Base-by-base conservation (phyloP, 2,888 invertebrate species). In the Spodoptera exigua region DNA sequence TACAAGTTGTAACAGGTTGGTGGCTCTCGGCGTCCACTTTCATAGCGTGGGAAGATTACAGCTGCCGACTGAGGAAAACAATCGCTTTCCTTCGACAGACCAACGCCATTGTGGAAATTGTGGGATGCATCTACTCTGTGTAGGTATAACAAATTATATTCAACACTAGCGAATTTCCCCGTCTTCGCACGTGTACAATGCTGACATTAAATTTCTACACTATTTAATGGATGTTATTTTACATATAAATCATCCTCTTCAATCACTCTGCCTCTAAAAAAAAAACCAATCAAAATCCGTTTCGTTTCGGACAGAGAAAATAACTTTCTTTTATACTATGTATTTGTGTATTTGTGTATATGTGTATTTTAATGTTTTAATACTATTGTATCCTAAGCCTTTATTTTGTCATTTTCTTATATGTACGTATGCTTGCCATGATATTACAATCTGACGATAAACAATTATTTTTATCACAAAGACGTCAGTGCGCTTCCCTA, bases 1-100 rank as follows among this genome's bases (percentile, higher is more conserved):
- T 68, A 37, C 27, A 11, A 43, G 39, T 53, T 13, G 60, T 70
- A 70, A 70, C 66, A 68, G 71, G 66, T 71, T 71, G 66, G 51
- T 41, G 39, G 39, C 65, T 49, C 35, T 52, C 34, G 18, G 11
- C 27, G 49, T 63, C 54, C 60, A 65, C 51, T 71, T 51, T 39
- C 46, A 41, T 47, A 32, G 13, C 58, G 75, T 72, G 71, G 59
- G 67, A 74, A 72, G 44, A 54, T 53, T 34, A 48, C 58, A 21
- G 58, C 53, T 61, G 57, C 27, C 27, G 21, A 36, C 32, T 69
- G 56, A 55, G 59, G 57, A 72, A 61, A 61, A 57, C 43, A 41
- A 44, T 16, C 13, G 45, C 70, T 54, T 65, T 70, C 61, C 40
- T 61, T 57, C 40, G 27, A 14, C 32, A 43, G 18, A 21, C 40